These are phyloP conservation scores for Neolamprologus tretocephalus DNA, from an alignment of 2,113 vertebrate species.

Conservation along the genomic window DNA sequence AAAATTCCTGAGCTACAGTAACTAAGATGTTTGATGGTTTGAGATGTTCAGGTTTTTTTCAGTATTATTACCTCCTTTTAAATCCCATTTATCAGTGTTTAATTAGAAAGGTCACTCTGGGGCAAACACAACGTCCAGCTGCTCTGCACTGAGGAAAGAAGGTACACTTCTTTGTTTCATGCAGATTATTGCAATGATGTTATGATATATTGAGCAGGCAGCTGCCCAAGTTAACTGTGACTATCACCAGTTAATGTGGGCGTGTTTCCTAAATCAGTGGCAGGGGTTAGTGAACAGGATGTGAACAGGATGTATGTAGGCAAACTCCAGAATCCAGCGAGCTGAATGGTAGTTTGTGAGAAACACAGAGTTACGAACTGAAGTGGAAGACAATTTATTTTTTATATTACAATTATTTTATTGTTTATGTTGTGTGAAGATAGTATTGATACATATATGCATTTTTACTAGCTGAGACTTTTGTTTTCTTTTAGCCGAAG, in stretches of 20 bases:
- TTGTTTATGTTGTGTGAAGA: not conserved
- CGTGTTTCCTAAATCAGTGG: not conserved
- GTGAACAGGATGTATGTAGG: not conserved
- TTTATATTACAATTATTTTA: not conserved
- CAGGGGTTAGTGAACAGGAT: not conserved
- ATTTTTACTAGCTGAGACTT: not conserved
- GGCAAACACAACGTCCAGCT: not conserved
- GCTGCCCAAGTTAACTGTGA: not conserved
- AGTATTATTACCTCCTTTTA: not conserved
- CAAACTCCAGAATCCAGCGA: not conserved
- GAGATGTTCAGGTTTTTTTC: not conserved
- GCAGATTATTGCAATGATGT: not conserved
- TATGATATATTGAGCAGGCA: not conserved
- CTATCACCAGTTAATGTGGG: not conserved
- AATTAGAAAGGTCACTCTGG: rapidly evolving
- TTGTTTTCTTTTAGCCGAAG: not conserved
- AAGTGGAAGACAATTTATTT: not conserved
- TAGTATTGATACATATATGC: not conserved
- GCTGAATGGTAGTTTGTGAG: not conserved
- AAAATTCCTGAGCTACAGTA: not conserved
- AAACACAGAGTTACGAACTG: not conserved
- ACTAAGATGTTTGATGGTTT: not conserved
- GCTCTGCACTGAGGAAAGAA: not conserved
- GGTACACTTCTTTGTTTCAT: not conserved
- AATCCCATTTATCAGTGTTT: not conserved